Evolutionary conservation across 2,797 vertebrate genomes (phyloP).

Genomic region (Anguilla anguilla): DNA sequence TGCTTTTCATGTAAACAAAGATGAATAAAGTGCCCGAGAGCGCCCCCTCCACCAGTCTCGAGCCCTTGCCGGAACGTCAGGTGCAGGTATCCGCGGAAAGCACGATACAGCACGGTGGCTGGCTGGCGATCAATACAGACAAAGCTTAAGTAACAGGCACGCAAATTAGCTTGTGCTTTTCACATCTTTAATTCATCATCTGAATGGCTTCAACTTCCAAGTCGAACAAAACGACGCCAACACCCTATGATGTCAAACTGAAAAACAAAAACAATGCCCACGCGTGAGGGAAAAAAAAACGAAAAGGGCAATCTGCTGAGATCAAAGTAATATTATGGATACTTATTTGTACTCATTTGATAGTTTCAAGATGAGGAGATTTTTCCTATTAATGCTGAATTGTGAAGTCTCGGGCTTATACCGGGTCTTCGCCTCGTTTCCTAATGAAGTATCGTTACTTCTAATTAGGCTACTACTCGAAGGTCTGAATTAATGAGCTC

Average conservation of each 20-base stretch:
- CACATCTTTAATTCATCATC: neutral
- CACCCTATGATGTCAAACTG: neutral
- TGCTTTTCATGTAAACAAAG: slow-evolving; percentile 75
- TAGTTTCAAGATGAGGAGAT: too few relatives aligned
- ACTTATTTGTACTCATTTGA: too few relatives aligned
- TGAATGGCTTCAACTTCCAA: neutral
- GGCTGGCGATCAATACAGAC: neutral
- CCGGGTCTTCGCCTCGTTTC: too few relatives aligned
- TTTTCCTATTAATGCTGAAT: too few relatives aligned
- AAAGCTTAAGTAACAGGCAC: neutral
- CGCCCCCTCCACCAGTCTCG: slow-evolving; percentile 66
- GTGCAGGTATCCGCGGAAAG: neutral
- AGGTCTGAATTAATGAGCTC: neutral
- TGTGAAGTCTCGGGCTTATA: too few relatives aligned
- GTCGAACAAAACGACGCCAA: neutral
- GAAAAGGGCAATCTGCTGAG: neutral
- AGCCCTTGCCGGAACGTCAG: neutral
- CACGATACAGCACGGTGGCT: neutral
- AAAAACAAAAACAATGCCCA: neutral
- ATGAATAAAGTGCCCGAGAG: slow-evolving; percentile 57
- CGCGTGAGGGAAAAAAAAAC: neutral
- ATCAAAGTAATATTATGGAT: neutral
- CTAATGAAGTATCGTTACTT: neutral
- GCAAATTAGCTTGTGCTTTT: neutral
- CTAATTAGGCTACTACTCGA: neutral